phyloP scores from a whole-genome alignment of 2,888 invertebrate genomes.

The Volucella zonaria region DNA sequence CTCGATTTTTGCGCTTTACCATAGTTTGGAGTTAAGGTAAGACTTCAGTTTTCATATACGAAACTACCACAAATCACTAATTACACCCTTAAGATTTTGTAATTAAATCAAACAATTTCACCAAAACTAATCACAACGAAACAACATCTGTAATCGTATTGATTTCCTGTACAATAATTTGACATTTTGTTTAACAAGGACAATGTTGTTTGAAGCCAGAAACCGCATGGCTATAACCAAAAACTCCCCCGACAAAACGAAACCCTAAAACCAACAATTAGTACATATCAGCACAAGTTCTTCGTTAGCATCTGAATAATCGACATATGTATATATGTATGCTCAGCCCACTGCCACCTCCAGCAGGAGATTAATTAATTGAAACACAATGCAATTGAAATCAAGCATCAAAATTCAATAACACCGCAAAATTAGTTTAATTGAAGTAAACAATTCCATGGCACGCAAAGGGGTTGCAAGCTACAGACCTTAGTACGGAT shows the following conservation, averaged over 20 bases:
- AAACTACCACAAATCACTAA: no score
- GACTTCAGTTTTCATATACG: no score
- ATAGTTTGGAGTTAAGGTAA: no score
- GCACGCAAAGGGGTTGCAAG: not conserved
- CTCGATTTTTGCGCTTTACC: no score
- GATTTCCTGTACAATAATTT: not conserved
- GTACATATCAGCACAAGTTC: constrained; percentile 5
- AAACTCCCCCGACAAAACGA: not conserved
- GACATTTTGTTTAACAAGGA: constrained; percentile 5
- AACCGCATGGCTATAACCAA: no score
- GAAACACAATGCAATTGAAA: constrained; percentile 51
- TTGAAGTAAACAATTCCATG: constrained; percentile 48
- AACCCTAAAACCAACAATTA: constrained; percentile 8
- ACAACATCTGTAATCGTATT: no score
- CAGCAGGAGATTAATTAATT: constrained; percentile 38
- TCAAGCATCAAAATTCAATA: constrained; percentile 46
- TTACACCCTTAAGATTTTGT: no score
- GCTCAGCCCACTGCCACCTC: not conserved
- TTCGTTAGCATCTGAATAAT: constrained; percentile 15
- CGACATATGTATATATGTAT: not conserved
- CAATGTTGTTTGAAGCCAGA: not conserved
- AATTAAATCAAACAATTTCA: no score
- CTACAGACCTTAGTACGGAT: not conserved
- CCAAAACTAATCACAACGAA: no score
- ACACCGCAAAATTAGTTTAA: constrained; percentile 52